Conservation (phyloP, 1,140 invertebrate genomes). For the Oryctes rhinoceros region DNA sequence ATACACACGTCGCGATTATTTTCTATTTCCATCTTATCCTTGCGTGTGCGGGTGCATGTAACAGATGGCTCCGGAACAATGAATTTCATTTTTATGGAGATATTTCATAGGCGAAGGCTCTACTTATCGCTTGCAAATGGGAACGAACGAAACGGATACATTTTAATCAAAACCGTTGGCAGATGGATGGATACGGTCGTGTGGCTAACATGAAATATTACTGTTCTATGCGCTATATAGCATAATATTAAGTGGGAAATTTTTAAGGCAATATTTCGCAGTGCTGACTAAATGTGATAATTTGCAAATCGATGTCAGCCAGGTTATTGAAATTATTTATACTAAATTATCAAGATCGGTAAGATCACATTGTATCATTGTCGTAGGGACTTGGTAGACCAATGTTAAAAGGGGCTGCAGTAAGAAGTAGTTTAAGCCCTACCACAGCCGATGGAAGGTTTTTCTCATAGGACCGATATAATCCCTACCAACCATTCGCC, state of each 20-base stretch:
- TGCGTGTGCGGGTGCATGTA: background rate
- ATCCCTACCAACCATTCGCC: too few species aligned
- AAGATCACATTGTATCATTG: too few species aligned
- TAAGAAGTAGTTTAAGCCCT: too few species aligned
- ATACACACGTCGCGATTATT: slow-evolving; percentile 11
- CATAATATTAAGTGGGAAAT: slow-evolving; percentile 14
- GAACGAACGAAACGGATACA: slow-evolving; percentile 29
- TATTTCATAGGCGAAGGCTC: slow-evolving; percentile 27
- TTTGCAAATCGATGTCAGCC: background rate
- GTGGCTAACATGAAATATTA: slow-evolving; percentile 18
- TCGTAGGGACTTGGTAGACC: too few species aligned
- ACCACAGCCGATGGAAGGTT: too few species aligned
- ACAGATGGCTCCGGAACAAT: slow-evolving; percentile 29
- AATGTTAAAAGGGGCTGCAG: too few species aligned
- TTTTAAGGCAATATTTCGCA: slow-evolving; percentile 6
- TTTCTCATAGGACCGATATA: too few species aligned
- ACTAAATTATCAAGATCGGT: too few species aligned
- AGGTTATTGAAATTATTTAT: too few species aligned
- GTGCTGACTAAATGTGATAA: background rate
- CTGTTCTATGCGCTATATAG: background rate
- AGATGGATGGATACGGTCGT: slow-evolving; percentile 28
- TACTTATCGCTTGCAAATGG: slow-evolving; percentile 30
- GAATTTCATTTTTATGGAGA: slow-evolving; percentile 32
- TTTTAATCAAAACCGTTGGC: slow-evolving; percentile 17
- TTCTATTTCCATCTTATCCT: slow-evolving; percentile 18